Base-by-base conservation (phyloP, 2,113 vertebrate genomes). In the Ictalurus furcatus region DNA sequence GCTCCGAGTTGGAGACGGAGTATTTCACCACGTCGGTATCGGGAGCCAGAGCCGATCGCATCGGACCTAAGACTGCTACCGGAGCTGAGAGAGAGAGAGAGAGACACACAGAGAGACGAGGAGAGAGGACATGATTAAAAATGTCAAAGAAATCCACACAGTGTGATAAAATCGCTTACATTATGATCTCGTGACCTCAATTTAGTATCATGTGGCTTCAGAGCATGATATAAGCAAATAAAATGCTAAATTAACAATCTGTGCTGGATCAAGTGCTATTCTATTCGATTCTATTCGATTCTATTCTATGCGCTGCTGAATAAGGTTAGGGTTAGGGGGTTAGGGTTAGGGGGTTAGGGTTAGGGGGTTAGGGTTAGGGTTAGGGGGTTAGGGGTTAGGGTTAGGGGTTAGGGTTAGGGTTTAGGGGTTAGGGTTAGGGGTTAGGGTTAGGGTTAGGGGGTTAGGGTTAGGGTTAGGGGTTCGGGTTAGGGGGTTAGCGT, bases 1-100 rank as follows among this genome's bases (percentile, higher is more conserved):
- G 96, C 89, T 98, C 97, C 0, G 96, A 94, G 88, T 96, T 94
- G 79, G 93, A 94, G 1, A 93, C 88, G 0, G 97, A 97, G 79
- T 97, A 95, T 71, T 93, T 96, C 92, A 98, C 97, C 40, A 95
- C 94, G n/a, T 98, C 97, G 19, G 87, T 30, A 85, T 84, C 94
- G 93, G 93, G 89, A 93, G 94, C 74, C 14, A 84, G 79, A 40
- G 78, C 58, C 0, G 63, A 25, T 1, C 37, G 89, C 81, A 79
- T 88, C 4, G 90, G 92, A 61, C 89, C 79, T 0, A 90, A 58
- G 37, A 92, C 74, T 5, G 86, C 88, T 4, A 94, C 94, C 19
- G 96, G 95, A 58, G 92, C 95, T 96, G 69, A 52, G 79, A 73
- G 69, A 79, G 30, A 59, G 59, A 80, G 30, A 73, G 21, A 78